Evolutionary conservation across 1,140 invertebrate genomes (phyloP).

Genomic region (Camponotus floridanus): DNA sequence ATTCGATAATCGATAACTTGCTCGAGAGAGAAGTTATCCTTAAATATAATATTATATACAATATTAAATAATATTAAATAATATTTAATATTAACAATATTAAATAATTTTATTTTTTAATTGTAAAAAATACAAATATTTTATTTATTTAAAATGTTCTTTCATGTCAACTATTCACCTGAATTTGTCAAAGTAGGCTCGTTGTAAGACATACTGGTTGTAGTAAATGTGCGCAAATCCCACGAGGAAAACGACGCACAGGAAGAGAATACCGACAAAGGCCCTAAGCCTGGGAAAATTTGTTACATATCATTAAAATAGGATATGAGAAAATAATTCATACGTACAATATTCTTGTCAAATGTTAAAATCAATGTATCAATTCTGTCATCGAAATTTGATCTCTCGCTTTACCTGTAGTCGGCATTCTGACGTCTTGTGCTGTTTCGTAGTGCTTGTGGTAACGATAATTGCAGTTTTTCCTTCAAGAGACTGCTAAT

Average conservation of each 20-base stretch:
- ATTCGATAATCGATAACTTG: constrained; percentile 1
- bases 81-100: no score
- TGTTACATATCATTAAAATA: background rate
- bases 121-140: background rate
- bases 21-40: background rate
- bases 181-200: constrained; percentile 93
- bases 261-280: constrained; percentile 93
- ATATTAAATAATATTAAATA: background rate
- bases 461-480: constrained; percentile 90
- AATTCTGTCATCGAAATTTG: no score
- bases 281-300: constrained; percentile 89
- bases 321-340: background rate
- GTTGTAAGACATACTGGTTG: constrained; percentile 92
- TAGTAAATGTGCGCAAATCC: constrained; percentile 94
- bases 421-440: constrained; percentile 84
- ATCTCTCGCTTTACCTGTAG: constrained; percentile 78
- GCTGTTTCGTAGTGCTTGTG: constrained; percentile 82
- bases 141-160: no score
- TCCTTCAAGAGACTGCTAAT: constrained; percentile 93
- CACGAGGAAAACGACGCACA: constrained; percentile 92
- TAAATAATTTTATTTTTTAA: background rate
- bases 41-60: background rate
- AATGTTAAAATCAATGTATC: background rate
- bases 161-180: constrained; percentile 78
- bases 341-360: background rate